Percentiles rank a stretch among this genome's conserved stretches.
Evolutionary conservation across 2,113 vertebrate species (phyloP).

Genomic region (Agelaius phoeniceus): DNA sequence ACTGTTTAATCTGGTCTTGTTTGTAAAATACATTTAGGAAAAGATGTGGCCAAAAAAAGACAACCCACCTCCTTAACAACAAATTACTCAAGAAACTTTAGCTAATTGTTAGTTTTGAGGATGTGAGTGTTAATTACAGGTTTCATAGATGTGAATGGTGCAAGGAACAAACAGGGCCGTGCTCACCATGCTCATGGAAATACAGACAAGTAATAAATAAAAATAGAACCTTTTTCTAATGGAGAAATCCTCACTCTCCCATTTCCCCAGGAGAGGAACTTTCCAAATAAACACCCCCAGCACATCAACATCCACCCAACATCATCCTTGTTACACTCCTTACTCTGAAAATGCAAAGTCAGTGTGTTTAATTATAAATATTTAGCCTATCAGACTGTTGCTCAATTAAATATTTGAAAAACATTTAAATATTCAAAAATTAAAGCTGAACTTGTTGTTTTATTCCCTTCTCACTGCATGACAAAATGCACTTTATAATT

Average conservation of each 20-base stretch:
- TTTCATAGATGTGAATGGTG: neutral
- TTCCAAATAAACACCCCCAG: neutral
- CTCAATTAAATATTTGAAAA: neutral
- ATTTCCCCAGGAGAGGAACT: neutral
- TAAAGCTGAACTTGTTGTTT: neutral
- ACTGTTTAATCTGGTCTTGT: neutral
- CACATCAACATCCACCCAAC: neutral
- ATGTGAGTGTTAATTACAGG: neutral
- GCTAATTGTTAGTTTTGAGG: neutral
- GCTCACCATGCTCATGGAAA: rapidly evolving
- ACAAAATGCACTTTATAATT: neutral
- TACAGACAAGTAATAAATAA: rapidly evolving
- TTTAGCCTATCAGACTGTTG: neutral
- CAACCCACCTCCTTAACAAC: neutral
- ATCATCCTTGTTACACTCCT: neutral
- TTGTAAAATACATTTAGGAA: neutral
- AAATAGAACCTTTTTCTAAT: neutral
- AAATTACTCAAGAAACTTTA: neutral
- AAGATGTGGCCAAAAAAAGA: neutral
- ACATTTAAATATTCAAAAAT: neutral
- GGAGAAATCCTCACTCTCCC: rapidly evolving
- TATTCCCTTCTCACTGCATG: neutral
- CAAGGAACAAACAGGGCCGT: neutral
- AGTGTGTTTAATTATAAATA: neutral
- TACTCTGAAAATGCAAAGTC: neutral